phyloP scores from a whole-genome alignment of 2,888 invertebrate genomes.

The Schizaphis graminum region DNA sequence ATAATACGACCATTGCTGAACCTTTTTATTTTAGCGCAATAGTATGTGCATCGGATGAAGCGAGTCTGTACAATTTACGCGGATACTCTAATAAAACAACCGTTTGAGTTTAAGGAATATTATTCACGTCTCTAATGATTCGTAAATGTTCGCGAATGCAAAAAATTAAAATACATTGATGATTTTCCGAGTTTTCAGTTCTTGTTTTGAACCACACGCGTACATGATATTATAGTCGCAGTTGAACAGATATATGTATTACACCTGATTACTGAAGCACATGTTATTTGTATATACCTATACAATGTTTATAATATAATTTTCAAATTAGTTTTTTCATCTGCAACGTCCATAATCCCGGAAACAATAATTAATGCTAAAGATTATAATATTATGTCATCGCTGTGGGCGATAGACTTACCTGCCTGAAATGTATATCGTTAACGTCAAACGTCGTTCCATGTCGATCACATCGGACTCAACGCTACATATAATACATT shows the following conservation, averaged over 20 bases:
- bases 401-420: too few species aligned
- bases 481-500: not conserved
- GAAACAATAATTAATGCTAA: not conserved
- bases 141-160: not conserved
- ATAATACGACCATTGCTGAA: not conserved
- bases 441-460: not conserved
- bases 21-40: not conserved
- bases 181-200: not conserved
- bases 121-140: not conserved
- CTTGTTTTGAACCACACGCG: not conserved
- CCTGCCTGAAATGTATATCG: not conserved
- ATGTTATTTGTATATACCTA: too few species aligned
- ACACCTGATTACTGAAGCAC: too few species aligned
- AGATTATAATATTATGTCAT: not conserved
- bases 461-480: not conserved
- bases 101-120: not conserved
- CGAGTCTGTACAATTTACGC: not conserved
- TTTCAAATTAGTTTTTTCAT: not conserved
- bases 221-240: not conserved
- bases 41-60: not conserved
- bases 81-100: not conserved
- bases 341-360: not conserved
- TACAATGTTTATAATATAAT: not conserved
- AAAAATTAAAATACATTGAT: not conserved
- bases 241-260: too few species aligned